Evolutionary conservation across 1,140 invertebrate species (phyloP), one percentile per base, ranked within the genome.

Genomic region (Drosophila rufa): DNA sequence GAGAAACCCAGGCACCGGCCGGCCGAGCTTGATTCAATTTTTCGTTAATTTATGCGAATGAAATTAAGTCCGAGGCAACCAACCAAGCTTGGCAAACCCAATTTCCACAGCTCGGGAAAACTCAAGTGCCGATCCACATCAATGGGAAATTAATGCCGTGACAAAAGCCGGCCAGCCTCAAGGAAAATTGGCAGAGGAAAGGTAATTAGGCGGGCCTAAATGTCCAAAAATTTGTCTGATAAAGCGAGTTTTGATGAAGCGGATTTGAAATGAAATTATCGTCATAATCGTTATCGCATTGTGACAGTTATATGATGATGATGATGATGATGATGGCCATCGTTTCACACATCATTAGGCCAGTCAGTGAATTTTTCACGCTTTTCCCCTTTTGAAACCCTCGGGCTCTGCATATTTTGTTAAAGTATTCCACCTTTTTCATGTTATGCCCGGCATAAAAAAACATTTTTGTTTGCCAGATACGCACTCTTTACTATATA

Each of bases 341-440:
- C 81, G 79, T 91, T 90, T 90, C 80, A 85, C 85, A 91, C 86
- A 91, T 91, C 85, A 90, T 90, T 90, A 91, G 68, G 70, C 70
- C 71, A 75, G 78, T 68, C 78, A 80, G 36, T 22, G 67, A 64
- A 43, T 69, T 64, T 38, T 43, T 65, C 64, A 33, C 27, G 53
- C 53, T 56, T 57, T 71, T 65, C 50, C 68, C 71, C 80, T 80
- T 22, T 30, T 22, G 2, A 11, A 12, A 14, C 38, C 46, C 61
- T 68, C 48, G 48, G 65, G 45, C 75, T 61, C 56, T 64, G 73
- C 51, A 84, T 84, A 84, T 84, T 89, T 79, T 57, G 45, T 46
- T 59, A 56, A 69, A 59, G 62, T 30, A 62, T 80, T 59, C 36
- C 51, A 47, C 46, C 36, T 57, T 70, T 79, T 61, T 64, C n/a